Evolutionary conservation across 1,140 invertebrate species (phyloP).

Genomic region (Cataglyphis hispanica): DNA sequence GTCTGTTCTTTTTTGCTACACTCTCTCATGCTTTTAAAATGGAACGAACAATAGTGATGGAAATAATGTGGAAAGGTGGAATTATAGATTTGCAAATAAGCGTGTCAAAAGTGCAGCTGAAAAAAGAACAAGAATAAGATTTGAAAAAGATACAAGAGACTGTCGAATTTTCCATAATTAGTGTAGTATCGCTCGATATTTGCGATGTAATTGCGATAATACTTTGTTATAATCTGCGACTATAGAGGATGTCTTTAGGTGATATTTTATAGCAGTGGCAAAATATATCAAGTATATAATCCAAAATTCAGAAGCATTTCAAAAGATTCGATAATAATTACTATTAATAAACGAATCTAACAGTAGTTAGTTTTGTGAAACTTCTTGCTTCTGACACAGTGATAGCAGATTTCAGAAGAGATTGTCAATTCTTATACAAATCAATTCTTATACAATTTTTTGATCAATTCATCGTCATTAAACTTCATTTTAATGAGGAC

Average conservation of each 20-base stretch:
- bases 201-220: slow-evolving; percentile 33
- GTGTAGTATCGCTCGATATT: slow-evolving; percentile 39
- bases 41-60: too few species aligned
- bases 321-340: slow-evolving; percentile 34
- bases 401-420: slow-evolving; percentile 12
- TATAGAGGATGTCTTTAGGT: slow-evolving; percentile 20
- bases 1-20: slow-evolving; percentile 20
- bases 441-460: too few species aligned
- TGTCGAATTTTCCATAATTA: slow-evolving; percentile 55
- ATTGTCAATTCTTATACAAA: slow-evolving; percentile 31
- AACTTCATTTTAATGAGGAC: slow-evolving; percentile 47
- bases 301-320: slow-evolving; percentile 15
- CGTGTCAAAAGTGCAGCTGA: not conserved
- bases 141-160: slow-evolving; percentile 27
- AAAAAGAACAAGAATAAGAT: not conserved
- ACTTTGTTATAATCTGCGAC: slow-evolving; percentile 24
- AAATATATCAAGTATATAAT: slow-evolving; percentile 48
- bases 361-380: slow-evolving; percentile 11
- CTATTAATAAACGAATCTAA: slow-evolving; percentile 26
- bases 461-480: slow-evolving; percentile 14
- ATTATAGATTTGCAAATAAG: not conserved
- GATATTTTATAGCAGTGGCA: slow-evolving; percentile 17
- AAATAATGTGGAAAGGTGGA: not conserved
- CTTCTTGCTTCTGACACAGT: slow-evolving; percentile 27
- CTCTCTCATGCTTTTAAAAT: slow-evolving; percentile 14